phyloP scores from a whole-genome alignment of 37 sponge, comb jelly and placozoan species.

The Halisarca cf. caerulea region DNA sequence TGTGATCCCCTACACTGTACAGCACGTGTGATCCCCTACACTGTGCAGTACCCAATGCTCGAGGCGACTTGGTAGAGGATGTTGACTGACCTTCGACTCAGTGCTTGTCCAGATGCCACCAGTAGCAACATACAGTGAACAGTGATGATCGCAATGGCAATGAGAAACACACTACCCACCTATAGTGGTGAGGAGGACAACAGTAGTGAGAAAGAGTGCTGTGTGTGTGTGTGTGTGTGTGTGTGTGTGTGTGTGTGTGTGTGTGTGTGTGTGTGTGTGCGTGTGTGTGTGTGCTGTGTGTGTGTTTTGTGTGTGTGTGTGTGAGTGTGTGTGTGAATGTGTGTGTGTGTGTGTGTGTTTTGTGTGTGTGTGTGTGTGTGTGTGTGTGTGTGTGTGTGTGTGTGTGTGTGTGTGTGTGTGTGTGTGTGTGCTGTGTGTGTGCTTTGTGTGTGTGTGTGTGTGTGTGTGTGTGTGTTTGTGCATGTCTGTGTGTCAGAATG shows the following conservation, averaged over 20 bases:
- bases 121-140: constrained; percentile 82
- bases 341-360: not conserved
- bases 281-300: not conserved
- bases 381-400: too few species aligned
- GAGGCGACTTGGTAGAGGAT: too few species aligned
- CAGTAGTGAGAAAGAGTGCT: not conserved
- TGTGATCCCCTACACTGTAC: too few species aligned
- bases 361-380: not conserved
- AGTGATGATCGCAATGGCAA: constrained; percentile 75
- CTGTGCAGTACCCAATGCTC: too few species aligned
- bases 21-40: too few species aligned
- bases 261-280: not conserved
- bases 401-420: too few species aligned
- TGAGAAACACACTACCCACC: constrained; percentile 52
- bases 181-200: constrained; percentile 11
- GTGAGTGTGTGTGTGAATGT: not conserved
- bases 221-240: constrained; percentile 9
- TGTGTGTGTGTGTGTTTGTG: too few species aligned
- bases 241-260: constrained; percentile 8
- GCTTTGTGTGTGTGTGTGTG: too few species aligned
- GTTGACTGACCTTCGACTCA: constrained; percentile 35
- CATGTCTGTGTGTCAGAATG: not conserved
- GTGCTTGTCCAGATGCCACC: constrained; percentile 43
- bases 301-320: not conserved
- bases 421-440: too few species aligned